Percentiles rank a stretch among this genome's conserved stretches.
Evolutionary conservation across 2,797 vertebrate genomes (phyloP).

Genomic region (Pseudotriccus pelzelni): DNA sequence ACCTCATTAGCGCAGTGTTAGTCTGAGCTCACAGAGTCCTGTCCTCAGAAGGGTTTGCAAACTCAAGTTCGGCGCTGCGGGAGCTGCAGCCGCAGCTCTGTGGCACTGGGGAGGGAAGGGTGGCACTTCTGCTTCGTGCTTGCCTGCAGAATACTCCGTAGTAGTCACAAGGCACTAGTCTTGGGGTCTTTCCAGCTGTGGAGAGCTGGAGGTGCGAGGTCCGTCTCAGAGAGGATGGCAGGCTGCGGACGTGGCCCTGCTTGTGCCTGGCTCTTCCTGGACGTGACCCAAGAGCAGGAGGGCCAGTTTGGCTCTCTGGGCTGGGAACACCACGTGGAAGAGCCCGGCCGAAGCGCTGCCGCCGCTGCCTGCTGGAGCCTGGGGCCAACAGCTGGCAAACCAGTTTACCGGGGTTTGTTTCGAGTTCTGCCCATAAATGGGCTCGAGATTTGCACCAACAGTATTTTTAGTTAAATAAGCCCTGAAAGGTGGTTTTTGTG

Average conservation of each 20-base stretch:
- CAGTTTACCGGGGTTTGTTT: constrained; percentile 6
- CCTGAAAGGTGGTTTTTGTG: background rate
- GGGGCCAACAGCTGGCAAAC: constrained; percentile 18
- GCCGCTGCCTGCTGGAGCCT: background rate
- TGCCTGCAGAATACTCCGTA: accelerated
- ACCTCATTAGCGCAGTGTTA: constrained; percentile 1
- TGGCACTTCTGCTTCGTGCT: accelerated
- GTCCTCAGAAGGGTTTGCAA: background rate
- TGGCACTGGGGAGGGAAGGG: background rate
- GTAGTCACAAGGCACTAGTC: background rate
- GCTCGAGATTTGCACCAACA: background rate
- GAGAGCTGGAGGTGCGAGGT: background rate
- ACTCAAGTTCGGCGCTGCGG: background rate
- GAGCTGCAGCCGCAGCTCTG: background rate
- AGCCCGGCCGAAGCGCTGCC: background rate
- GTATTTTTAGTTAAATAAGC: constrained; percentile 43
- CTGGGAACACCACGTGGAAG: background rate
- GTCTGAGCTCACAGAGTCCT: background rate
- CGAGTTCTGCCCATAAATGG: constrained; percentile 28
- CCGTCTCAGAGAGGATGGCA: background rate
- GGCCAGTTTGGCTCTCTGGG: background rate
- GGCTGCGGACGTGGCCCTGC: accelerated
- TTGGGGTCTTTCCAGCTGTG: background rate
- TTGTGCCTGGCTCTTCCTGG: background rate
- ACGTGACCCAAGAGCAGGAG: background rate